These are phyloP conservation scores for Hippolais icterina DNA, from an alignment of 2,113 vertebrate genomes.

Conservation along the genomic window DNA sequence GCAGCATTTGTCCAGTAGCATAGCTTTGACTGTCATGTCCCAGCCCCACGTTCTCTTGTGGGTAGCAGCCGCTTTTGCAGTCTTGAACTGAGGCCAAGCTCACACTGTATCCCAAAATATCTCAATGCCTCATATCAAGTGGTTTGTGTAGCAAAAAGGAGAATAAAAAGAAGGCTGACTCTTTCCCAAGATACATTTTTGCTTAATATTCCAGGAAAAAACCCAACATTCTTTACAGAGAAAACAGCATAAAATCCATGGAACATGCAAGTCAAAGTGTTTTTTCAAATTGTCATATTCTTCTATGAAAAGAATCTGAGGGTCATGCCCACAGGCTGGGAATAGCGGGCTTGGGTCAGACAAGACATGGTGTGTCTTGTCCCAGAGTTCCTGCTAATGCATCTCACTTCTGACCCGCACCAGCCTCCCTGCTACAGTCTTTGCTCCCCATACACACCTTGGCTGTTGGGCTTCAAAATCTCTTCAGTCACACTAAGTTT, in stretches of 20 bases:
- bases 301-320: not conserved
- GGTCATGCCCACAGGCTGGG: not conserved
- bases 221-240: not conserved
- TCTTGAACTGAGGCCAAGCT: not conserved
- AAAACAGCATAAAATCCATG: not conserved
- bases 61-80: not conserved
- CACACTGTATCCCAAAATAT: not conserved
- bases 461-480: not conserved
- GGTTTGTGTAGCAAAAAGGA: not conserved
- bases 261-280: not conserved
- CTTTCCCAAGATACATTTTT: not conserved
- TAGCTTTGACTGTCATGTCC: not conserved
- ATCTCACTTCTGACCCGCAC: not conserved
- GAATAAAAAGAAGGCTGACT: not conserved
- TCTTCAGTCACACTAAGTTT: not conserved
- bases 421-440: not conserved
- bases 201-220: not conserved
- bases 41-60: not conserved
- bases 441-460: not conserved
- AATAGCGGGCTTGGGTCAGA: not conserved
- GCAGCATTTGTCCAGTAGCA: rapidly evolving
- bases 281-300: not conserved
- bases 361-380: not conserved
- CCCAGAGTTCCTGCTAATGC: not conserved
- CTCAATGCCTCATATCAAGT: not conserved